Evolutionary conservation across 2,888 invertebrate species (phyloP), one percentile per base, ranked within the genome.

Genomic region (Leptothorax acervorum): DNA sequence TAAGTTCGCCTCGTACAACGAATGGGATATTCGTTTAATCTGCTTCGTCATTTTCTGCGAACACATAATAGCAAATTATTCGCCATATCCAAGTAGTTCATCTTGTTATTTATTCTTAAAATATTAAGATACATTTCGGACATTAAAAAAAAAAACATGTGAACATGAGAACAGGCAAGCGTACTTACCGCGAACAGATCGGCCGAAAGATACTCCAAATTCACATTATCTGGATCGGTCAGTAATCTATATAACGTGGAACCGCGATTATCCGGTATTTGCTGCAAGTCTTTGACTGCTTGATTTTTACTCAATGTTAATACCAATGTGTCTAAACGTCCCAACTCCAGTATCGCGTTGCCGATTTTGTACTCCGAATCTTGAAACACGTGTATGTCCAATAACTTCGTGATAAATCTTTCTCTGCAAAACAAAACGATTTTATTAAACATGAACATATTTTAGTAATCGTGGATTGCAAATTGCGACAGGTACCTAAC

Each of bases 171-270:
- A 28, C 8, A 15, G 1, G n/a, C 6, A 12, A 57, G 15, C 15
- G 11, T 82, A 92, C 94, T 91, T 92, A 96, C 96, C 93, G 96
- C 95, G 92, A 96, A 95, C 28, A 96, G 94, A 88, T 96, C 96
- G 28, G 95, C 93, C 0, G 96, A 95, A 12, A 96, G 94, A 91
- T 96, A 95, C 81, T 96, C 96, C 70, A 97, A 93, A 79, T 95
- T 94, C 11, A 96, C 96, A 88, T 95, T 95, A 93, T 97, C 96
- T 35, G 97, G 96, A 90, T 96, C 96, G 23, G 96, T 95, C 63
- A 96, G 93, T 68, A 97, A 95, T 91, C 96, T 96, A 89, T 96
- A 96, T 35, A 96, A 94, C 1, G 96, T 95, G 3, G 96, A 96
- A 28, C 96, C 96, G 75, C 96, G 95, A 87, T 96, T 95, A 79